Percentiles rank a stretch among this genome's conserved stretches.
Conservation (phyloP, 2,113 vertebrate genomes). For the Clarias magur region DNA sequence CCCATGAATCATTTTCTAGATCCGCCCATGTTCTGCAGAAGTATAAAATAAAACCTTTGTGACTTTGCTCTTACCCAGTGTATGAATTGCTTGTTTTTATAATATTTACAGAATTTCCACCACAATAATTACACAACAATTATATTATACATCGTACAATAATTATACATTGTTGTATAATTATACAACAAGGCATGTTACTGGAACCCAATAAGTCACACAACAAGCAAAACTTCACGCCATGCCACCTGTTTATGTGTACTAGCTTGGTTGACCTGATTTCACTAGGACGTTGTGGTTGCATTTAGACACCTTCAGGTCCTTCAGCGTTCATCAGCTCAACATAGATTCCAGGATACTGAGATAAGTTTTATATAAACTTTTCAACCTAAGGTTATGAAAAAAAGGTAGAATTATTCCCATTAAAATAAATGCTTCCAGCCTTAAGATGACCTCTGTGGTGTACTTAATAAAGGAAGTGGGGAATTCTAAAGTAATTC, state of each 20-base stretch:
- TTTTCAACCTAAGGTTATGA: neutral
- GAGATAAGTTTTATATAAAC: neutral
- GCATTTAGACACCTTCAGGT: no score
- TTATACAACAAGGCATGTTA: neutral
- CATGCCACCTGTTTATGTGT: neutral
- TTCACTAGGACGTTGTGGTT: neutral
- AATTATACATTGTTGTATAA: no score
- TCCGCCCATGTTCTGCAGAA: no score
- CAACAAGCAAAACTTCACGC: neutral
- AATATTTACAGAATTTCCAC: no score
- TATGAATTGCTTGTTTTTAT: no score
- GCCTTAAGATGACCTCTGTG: neutral
- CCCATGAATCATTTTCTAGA: no score
- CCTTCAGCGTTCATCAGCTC: neutral
- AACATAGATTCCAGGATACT: neutral
- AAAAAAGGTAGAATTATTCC: neutral
- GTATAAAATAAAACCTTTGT: no score
- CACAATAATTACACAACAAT: no score
- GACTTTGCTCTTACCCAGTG: no score
- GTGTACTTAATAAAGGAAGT: neutral
- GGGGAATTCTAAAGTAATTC: neutral
- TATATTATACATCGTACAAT: no score
- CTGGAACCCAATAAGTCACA: neutral
- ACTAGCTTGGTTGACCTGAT: neutral
- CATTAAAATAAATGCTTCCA: neutral